A percentile compares a stretch with the other conserved stretches of the same genome.
Conservation (phyloP, 1,140 invertebrate species). For the Orchestia grillus region DNA sequence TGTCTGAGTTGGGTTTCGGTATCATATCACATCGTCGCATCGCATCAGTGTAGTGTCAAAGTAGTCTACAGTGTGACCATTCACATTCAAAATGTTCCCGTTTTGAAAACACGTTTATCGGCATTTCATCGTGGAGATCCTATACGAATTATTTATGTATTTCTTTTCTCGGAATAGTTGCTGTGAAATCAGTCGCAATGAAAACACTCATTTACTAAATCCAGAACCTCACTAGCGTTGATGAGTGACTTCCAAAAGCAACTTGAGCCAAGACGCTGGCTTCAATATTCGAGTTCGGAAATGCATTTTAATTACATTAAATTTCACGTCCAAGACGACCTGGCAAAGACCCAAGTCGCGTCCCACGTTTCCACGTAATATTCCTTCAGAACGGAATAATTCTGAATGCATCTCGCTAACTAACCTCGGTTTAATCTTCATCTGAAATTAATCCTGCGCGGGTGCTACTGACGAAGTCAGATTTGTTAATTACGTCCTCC, state of each 20-base stretch:
- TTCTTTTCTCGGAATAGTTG: too few relatives aligned
- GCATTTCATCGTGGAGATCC: too few relatives aligned
- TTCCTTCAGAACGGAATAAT: background rate
- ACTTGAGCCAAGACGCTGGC: background rate
- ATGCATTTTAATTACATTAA: background rate
- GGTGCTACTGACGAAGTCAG: background rate
- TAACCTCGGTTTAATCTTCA: background rate
- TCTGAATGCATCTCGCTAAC: background rate
- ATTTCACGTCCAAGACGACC: background rate
- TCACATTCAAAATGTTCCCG: too few relatives aligned
- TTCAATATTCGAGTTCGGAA: background rate
- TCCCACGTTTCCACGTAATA: background rate
- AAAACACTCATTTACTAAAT: too few relatives aligned
- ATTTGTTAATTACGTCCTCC: background rate
- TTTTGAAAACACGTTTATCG: too few relatives aligned
- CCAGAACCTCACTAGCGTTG: too few relatives aligned
- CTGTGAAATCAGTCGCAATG: too few relatives aligned
- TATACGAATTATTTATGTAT: too few relatives aligned
- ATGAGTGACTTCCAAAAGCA: background rate
- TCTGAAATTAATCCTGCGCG: background rate
- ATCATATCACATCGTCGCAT: too few relatives aligned
- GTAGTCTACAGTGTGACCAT: too few relatives aligned
- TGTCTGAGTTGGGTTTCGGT: too few relatives aligned
- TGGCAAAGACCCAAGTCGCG: background rate
- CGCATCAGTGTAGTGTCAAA: too few relatives aligned